Base-by-base conservation (phyloP, 2,797 vertebrate species). In the Liasis olivaceus region DNA sequence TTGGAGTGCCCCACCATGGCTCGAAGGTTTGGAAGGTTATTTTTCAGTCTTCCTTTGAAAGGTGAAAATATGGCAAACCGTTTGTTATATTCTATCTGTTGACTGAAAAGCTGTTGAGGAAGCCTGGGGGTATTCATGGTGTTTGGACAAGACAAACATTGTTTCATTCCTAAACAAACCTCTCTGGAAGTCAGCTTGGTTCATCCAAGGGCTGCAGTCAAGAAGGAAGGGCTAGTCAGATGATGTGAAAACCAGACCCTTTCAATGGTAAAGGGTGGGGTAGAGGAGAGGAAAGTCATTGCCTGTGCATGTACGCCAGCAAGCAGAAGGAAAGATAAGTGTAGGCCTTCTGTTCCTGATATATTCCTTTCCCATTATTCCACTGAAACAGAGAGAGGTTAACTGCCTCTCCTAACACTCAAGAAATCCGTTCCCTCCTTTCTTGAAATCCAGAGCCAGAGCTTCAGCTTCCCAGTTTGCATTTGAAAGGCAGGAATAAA, bases 141-240 rank as follows among this genome's bases (percentile, higher is more conserved):
- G 96, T 97, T 96, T 97, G 96, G 96, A 96, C 95, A 97, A 97
- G 96, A 96, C 96, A 97, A 97, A 97, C 96, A 96, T 97, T 97
- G 95, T 97, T 97, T 95, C 92, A 94, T 91, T 95, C 95, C 95
- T 95, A 96, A 97, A 96, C 95, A 97, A 96, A 96, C 95, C 95
- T 96, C 95, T 91, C 93, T 92, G 94, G 95, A 96, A 96, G 97
- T 97, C 96, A 96, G 92, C 91, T 96, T 92, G 95, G 97, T 97
- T 97, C 95, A 96, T 93, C 95, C 93, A 90, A 94, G 94, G 93
- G 93, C 95, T 96, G 93, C 22, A 26, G 95, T 85, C 66, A 87
- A 93, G 94, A 94, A 58, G 69, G 95, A 95, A 87, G 94, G 92
- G 95, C 94, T 93, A 96, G 95, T 95, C 95, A 94, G 96, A 96